Conservation (phyloP, 2,113 vertebrate genomes). For the Hippolais icterina region DNA sequence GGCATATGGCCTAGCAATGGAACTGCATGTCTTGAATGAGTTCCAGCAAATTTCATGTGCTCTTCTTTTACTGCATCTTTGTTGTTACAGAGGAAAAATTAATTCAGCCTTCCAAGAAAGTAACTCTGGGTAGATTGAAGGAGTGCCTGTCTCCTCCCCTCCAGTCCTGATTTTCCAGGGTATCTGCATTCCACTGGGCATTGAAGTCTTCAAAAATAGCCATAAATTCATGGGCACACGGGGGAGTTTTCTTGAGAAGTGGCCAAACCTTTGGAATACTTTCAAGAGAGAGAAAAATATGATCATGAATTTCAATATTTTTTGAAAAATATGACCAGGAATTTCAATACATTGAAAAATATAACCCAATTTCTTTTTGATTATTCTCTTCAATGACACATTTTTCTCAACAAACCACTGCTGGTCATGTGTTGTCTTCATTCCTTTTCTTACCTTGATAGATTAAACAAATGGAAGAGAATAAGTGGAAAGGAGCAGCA, state of each 20-base stretch:
- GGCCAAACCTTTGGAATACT: neutral
- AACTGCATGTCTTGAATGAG: conserved; percentile 27
- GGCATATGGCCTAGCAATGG: conserved; percentile 43
- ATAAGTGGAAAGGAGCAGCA: neutral
- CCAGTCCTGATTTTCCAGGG: neutral
- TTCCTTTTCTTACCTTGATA: neutral
- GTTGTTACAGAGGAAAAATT: conserved; percentile 39
- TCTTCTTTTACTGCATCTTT: conserved; percentile 21
- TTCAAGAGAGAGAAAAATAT: neutral
- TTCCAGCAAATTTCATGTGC: conserved; percentile 50
- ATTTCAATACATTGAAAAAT: neutral
- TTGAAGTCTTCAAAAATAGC: neutral
- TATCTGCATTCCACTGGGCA: neutral
- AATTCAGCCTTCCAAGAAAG: conserved; percentile 37
- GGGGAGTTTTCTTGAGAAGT: neutral
- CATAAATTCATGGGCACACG: neutral
- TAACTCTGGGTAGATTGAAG: neutral
- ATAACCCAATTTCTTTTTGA: neutral
- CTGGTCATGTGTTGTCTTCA: neutral
- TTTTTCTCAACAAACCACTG: neutral
- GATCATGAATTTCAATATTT: neutral
- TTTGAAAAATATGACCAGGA: neutral
- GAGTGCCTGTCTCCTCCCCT: neutral
- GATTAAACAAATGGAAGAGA: neutral
- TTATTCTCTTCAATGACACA: neutral